Percentiles rank a stretch among this genome's conserved stretches.
Conservation (phyloP, 2,797 vertebrate genomes). For the Siniperca undulata region DNA sequence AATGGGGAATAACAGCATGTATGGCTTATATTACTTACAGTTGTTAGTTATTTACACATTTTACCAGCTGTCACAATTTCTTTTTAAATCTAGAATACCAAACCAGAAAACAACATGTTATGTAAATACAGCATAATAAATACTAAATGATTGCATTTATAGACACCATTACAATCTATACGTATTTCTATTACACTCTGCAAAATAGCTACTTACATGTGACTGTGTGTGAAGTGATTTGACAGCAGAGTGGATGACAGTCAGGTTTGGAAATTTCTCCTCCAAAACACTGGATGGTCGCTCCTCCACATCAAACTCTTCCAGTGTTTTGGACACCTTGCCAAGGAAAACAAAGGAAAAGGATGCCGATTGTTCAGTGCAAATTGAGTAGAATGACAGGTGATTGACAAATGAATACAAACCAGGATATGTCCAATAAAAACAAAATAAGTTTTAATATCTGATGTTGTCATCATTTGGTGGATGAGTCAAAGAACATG, state of each 20-base stretch:
- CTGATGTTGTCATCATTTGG: background rate
- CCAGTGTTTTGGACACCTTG: constrained; percentile 92
- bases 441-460: background rate
- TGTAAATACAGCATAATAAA: background rate
- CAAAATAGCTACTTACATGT: constrained; percentile 82
- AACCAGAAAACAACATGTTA: background rate
- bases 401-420: background rate
- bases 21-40: background rate
- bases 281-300: constrained; percentile 86
- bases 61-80: background rate
- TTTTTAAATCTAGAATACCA: background rate
- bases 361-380: background rate
- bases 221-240: constrained; percentile 85
- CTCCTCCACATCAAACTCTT: constrained; percentile 95
- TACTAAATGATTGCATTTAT: background rate
- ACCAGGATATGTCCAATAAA: background rate
- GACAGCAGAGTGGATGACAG: constrained; percentile 90
- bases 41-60: background rate
- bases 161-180: background rate
- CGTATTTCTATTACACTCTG: background rate
- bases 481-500: background rate
- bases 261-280: constrained; percentile 90
- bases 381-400: too few relatives aligned
- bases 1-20: background rate
- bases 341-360: background rate